Conservation (phyloP, 1,140 invertebrate species). For the Drosophila quadrilineata region DNA sequence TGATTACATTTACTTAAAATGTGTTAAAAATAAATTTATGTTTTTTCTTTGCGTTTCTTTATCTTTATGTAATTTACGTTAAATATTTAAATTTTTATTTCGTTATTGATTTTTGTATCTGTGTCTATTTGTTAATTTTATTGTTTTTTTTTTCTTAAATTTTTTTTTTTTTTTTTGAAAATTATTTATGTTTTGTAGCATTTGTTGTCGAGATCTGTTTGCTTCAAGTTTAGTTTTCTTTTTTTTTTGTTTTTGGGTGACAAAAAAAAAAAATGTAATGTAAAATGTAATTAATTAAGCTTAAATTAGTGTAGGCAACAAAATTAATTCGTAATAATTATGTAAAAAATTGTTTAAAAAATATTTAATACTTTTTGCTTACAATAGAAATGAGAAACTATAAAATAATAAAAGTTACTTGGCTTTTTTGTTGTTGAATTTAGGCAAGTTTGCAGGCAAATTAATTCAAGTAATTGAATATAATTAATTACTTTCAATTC, state of each 20-base stretch:
- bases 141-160: constrained; percentile 25
- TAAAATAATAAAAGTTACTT: background rate
- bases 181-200: constrained; percentile 31
- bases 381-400: constrained; percentile 11
- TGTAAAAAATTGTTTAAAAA: constrained; percentile 31
- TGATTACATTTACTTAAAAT: constrained; percentile 58
- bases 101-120: constrained; percentile 9
- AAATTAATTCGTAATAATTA: constrained; percentile 12
- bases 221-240: constrained; percentile 8
- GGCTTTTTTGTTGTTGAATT: background rate
- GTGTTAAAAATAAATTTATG: constrained; percentile 29
- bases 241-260: constrained; percentile 25
- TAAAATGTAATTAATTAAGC: constrained; percentile 18
- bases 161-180: constrained; percentile 49
- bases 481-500: background rate
- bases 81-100: too few relatives aligned
- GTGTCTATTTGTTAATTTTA: constrained; percentile 23
- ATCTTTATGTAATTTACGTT: too few relatives aligned
- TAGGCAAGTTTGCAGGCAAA: constrained; percentile 25
- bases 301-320: constrained; percentile 16
- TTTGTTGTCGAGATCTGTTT: constrained; percentile 64
- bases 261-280: constrained; percentile 31
- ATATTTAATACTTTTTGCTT: constrained; percentile 47
- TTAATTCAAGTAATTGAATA: constrained; percentile 1
- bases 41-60: constrained; percentile 1